These are phyloP conservation scores for Spicauda simplicius DNA, from an alignment of 2,888 invertebrate species.

Conservation along the genomic window DNA sequence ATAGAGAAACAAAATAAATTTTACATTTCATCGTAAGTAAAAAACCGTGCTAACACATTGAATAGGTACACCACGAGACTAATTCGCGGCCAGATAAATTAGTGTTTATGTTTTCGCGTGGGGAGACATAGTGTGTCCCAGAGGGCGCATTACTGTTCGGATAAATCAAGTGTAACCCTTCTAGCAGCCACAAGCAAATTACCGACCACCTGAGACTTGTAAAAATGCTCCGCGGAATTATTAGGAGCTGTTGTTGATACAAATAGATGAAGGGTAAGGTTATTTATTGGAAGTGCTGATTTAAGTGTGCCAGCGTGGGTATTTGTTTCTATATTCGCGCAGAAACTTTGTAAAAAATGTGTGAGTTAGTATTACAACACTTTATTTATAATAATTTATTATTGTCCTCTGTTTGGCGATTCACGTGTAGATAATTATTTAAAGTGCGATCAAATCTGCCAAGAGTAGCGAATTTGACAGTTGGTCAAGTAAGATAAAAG, in stretches of 20 bases:
- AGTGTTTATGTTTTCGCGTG: slow-evolving; percentile 64
- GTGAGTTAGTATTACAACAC: too few species aligned
- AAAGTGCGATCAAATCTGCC: too few species aligned
- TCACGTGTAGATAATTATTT: too few species aligned
- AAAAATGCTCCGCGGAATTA: slow-evolving; percentile 74
- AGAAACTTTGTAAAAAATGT: neutral
- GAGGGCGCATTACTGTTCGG: slow-evolving; percentile 65
- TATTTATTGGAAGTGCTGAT: slow-evolving; percentile 2
- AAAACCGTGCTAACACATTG: neutral
- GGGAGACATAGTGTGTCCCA: slow-evolving; percentile 72
- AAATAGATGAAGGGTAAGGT: slow-evolving; percentile 19
- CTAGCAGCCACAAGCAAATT: slow-evolving; percentile 73
- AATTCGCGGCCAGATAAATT: slow-evolving; percentile 62
- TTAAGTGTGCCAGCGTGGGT: neutral
- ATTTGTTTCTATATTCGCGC: neutral
- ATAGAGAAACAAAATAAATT: too few species aligned
- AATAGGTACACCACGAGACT: slow-evolving; percentile 45
- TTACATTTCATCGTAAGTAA: too few species aligned
- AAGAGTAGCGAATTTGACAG: too few species aligned
- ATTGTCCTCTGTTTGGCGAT: too few species aligned
- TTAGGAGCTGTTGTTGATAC: slow-evolving; percentile 47
- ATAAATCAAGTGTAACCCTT: slow-evolving; percentile 82
- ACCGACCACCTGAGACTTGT: slow-evolving; percentile 82
- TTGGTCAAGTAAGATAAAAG: too few species aligned
- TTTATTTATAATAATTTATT: too few species aligned